These are phyloP conservation scores for Ypsolopha sequella DNA, from an alignment of 2,888 invertebrate genomes.

Conservation along the genomic window DNA sequence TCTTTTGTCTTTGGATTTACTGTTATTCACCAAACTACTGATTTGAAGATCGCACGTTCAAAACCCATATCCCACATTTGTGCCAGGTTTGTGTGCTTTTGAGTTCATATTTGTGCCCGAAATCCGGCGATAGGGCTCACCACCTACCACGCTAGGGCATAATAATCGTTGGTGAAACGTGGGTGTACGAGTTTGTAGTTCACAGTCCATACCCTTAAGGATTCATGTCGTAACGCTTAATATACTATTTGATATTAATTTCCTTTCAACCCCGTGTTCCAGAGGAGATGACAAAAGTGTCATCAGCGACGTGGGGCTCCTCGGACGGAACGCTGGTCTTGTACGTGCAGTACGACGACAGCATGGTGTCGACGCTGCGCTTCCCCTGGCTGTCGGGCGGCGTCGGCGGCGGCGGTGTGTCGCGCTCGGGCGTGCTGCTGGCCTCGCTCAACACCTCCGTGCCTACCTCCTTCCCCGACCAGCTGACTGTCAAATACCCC, in stretches of 20 bases:
- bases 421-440: slow-evolving; percentile 59
- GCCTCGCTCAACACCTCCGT: slow-evolving; percentile 51
- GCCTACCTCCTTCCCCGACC: slow-evolving; percentile 81
- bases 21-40: no score
- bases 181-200: no score
- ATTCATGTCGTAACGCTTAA: background rate
- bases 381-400: slow-evolving; percentile 87
- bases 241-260: no score
- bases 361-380: slow-evolving; percentile 79
- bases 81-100: no score
- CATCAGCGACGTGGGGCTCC: slow-evolving; percentile 90
- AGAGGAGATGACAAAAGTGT: slow-evolving; percentile 90
- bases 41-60: no score
- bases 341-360: slow-evolving; percentile 90
- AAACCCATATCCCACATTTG: no score
- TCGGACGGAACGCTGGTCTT: slow-evolving; percentile 85
- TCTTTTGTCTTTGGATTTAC: no score
- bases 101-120: no score
- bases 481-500: slow-evolving; percentile 85
- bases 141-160: no score
- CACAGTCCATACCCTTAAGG: no score
- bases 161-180: no score
- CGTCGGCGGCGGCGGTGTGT: slow-evolving; percentile 72
- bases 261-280: slow-evolving; percentile 19
- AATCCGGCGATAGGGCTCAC: no score